phyloP scores from a whole-genome alignment of 1,140 invertebrate genomes.

The Penaeus vannamei region DNA sequence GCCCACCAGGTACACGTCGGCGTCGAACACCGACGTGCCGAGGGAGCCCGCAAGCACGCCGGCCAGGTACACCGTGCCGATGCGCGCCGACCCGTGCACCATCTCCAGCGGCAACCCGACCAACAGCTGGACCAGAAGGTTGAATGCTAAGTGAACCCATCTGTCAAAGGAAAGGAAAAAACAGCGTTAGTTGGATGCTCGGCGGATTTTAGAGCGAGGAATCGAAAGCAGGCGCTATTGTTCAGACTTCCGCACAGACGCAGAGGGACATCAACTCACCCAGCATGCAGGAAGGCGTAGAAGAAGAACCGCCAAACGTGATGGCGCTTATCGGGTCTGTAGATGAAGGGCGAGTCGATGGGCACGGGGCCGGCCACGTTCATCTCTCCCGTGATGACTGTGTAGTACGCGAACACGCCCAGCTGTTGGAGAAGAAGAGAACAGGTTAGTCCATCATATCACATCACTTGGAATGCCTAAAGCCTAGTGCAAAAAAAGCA shows the following conservation, averaged over 20 bases:
- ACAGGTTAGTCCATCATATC: not conserved
- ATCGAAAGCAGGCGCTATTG: not conserved
- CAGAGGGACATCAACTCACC: slow-evolving; percentile 70
- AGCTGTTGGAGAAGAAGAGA: slow-evolving; percentile 79
- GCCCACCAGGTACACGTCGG: slow-evolving; percentile 92
- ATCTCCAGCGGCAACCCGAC: slow-evolving; percentile 95
- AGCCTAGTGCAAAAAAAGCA: no score
- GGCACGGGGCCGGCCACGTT: slow-evolving; percentile 86
- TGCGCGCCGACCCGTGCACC: slow-evolving; percentile 93
- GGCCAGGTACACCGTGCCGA: slow-evolving; percentile 92
- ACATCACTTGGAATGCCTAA: not conserved
- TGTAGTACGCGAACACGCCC: slow-evolving; percentile 93
- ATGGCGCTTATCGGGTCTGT: slow-evolving; percentile 89
- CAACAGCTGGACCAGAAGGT: slow-evolving; percentile 90
- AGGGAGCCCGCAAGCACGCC: slow-evolving; percentile 92
- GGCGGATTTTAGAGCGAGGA: no score
- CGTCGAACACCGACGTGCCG: slow-evolving; percentile 95
- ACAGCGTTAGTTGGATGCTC: no score
- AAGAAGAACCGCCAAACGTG: slow-evolving; percentile 95
- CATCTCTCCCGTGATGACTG: slow-evolving; percentile 84
- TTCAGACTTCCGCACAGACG: not conserved
- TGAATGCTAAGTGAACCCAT: slow-evolving; percentile 96
- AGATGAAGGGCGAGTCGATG: slow-evolving; percentile 93
- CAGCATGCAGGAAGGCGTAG: slow-evolving; percentile 96
- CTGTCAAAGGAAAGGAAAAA: slow-evolving; percentile 75